These are phyloP conservation scores for Malacoraja senta DNA, from an alignment of 2,797 vertebrate species.

Conservation along the genomic window DNA sequence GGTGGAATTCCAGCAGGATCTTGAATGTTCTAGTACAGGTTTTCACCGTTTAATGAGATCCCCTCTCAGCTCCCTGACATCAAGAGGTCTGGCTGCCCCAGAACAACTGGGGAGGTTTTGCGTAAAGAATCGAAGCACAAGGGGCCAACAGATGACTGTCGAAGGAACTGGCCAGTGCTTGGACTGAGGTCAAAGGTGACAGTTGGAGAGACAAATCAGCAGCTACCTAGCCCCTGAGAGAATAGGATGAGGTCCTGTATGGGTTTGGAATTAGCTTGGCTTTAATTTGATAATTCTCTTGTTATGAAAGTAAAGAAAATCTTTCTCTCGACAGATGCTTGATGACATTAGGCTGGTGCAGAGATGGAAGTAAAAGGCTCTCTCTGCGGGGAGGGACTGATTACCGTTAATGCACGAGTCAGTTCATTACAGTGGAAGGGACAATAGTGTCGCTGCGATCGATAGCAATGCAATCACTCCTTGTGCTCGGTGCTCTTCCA, in stretches of 20 bases:
- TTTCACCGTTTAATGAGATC: neutral
- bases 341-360: constrained; percentile 52
- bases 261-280: constrained; percentile 6
- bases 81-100: neutral
- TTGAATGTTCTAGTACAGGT: neutral
- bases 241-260: neutral
- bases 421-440: constrained; percentile 67
- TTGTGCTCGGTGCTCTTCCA: constrained; percentile 51
- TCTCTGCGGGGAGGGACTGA: neutral
- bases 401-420: constrained; percentile 42
- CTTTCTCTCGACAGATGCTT: constrained; percentile 54
- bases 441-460: constrained; percentile 61
- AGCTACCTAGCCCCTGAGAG: neutral
- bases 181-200: neutral
- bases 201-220: neutral
- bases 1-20: neutral
- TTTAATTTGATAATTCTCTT: constrained; percentile 34
- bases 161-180: neutral
- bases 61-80: neutral
- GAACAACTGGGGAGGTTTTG: neutral
- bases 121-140: neutral
- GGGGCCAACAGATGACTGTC: neutral
- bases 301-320: constrained; percentile 58
- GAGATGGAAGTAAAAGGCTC: neutral
- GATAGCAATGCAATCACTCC: constrained; percentile 63